These are phyloP conservation scores for Cryptoblepharus egeriae DNA, from an alignment of 2,797 vertebrate species.

Conservation along the genomic window DNA sequence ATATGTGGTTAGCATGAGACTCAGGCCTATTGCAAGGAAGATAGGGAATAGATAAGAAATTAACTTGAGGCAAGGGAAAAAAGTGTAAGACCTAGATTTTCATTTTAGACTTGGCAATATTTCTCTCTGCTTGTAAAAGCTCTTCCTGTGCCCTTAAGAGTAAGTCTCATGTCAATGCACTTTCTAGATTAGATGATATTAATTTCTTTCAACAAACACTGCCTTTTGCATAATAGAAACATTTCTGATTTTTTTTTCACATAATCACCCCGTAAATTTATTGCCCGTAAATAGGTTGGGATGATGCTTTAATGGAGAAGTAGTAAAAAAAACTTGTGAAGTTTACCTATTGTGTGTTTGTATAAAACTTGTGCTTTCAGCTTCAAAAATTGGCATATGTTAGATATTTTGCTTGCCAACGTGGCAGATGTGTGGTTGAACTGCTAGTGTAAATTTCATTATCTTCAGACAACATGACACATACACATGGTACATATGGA, in stretches of 20 bases:
- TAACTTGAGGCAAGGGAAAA: constrained; percentile 56
- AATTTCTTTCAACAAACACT: constrained; percentile 49
- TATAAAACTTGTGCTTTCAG: constrained; percentile 37
- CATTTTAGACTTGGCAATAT: constrained; percentile 50
- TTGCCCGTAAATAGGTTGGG: neutral
- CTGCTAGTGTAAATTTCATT: constrained; percentile 9
- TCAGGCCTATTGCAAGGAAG: constrained; percentile 23
- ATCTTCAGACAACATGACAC: neutral
- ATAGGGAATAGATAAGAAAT: constrained; percentile 49
- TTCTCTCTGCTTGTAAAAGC: constrained; percentile 48
- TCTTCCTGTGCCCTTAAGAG: constrained; percentile 20
- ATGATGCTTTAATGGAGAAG: neutral
- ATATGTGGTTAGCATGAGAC: constrained; percentile 12
- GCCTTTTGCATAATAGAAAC: constrained; percentile 13
- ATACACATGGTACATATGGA: neutral
- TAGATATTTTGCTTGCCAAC: neutral
- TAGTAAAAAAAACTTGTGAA: constrained; percentile 32
- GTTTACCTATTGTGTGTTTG: neutral
- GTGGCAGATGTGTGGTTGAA: neutral
- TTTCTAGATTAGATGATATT: constrained; percentile 51
- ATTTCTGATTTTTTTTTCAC: constrained; percentile 31
- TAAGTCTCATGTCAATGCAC: constrained; percentile 50
- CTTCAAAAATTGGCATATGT: constrained; percentile 38
- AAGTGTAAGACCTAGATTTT: constrained; percentile 43
- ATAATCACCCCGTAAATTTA: constrained; percentile 20